A percentile compares a stretch with the other conserved stretches of the same genome.
Conservation (phyloP, 1,140 invertebrate genomes). For the Bombus sylvicola region DNA sequence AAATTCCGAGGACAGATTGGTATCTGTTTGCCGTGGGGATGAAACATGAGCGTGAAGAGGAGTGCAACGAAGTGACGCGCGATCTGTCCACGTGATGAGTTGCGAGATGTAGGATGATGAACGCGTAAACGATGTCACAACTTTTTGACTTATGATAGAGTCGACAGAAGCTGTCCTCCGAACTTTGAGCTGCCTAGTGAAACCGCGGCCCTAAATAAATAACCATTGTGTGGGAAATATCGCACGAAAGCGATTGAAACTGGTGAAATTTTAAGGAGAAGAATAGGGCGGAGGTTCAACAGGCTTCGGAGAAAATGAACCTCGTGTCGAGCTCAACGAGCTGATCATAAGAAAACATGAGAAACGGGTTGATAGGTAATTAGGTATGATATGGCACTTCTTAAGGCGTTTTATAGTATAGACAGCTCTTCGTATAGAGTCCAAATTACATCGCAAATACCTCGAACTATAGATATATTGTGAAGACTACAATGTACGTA, state of each 20-base stretch:
- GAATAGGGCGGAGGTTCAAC: not conserved
- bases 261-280: not conserved
- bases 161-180: not conserved
- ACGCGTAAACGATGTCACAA: conserved; percentile 54
- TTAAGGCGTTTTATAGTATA: too few species aligned
- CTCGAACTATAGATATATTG: too few species aligned
- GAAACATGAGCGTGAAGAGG: conserved; percentile 43
- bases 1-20: conserved; percentile 54
- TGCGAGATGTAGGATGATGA: conserved; percentile 36
- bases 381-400: not conserved
- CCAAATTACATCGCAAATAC: too few species aligned
- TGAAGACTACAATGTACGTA: too few species aligned
- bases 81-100: conserved; percentile 59
- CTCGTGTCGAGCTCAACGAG: not conserved
- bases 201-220: not conserved
- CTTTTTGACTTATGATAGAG: conserved; percentile 55
- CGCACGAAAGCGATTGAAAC: not conserved
- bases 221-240: not conserved
- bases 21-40: conserved; percentile 62
- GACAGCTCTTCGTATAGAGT: too few species aligned
- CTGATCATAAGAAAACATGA: not conserved
- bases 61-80: conserved; percentile 45
- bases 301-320: not conserved
- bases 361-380: not conserved
- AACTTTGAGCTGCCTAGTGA: not conserved